phyloP scores from a whole-genome alignment of 2,888 invertebrate genomes.

The Pammene aurita region DNA sequence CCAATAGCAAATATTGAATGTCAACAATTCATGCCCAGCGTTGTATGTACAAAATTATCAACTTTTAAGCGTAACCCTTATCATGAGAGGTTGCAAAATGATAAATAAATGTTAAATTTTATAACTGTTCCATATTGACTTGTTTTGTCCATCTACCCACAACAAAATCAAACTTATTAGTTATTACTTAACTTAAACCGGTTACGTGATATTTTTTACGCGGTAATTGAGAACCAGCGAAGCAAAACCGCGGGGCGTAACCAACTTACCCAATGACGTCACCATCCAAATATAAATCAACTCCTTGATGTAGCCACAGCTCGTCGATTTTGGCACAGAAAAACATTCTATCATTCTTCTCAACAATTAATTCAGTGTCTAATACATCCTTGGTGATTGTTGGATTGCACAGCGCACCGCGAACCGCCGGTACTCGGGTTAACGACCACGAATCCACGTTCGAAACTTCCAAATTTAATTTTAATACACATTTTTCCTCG shows the following conservation, averaged over 20 bases:
- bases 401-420: slow-evolving; percentile 54
- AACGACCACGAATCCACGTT: slow-evolving; percentile 67
- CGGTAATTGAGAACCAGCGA: slow-evolving; percentile 16
- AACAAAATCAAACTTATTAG: slow-evolving; percentile 3
- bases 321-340: slow-evolving; percentile 69
- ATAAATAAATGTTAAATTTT: background rate
- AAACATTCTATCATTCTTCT: slow-evolving; percentile 59
- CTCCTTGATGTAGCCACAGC: slow-evolving; percentile 70
- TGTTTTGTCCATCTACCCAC: slow-evolving; percentile 25
- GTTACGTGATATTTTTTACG: background rate
- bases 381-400: slow-evolving; percentile 51
- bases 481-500: slow-evolving; percentile 63
- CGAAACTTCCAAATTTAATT: slow-evolving; percentile 62
- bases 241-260: slow-evolving; percentile 44
- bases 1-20: background rate
- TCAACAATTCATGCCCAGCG: background rate
- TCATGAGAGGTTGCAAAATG: slow-evolving; percentile 5
- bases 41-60: slow-evolving; percentile 3
- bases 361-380: slow-evolving; percentile 57
- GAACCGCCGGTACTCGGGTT: slow-evolving; percentile 61
- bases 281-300: slow-evolving; percentile 71
- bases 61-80: slow-evolving; percentile 11
- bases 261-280: slow-evolving; percentile 64
- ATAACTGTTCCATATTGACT: background rate
- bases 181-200: background rate